phyloP scores from a whole-genome alignment of 2,113 vertebrate genomes.

The Uria aalge region DNA sequence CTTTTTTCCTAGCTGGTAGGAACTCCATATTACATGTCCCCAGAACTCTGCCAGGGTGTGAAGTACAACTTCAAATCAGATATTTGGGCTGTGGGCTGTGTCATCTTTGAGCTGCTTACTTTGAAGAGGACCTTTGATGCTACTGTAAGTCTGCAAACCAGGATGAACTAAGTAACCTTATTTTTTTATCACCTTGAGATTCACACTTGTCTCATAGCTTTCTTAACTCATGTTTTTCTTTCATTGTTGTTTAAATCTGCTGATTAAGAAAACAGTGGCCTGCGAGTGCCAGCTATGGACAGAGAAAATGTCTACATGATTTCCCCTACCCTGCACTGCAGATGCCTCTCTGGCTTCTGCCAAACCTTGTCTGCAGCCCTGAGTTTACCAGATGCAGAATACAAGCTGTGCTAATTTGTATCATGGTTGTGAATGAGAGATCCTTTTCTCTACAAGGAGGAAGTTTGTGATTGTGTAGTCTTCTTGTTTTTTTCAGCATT shows the following conservation, averaged over 20 bases:
- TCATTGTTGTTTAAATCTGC: neutral
- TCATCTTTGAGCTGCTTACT: conserved; percentile 92
- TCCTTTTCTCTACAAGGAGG: neutral
- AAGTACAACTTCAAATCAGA: conserved; percentile 99
- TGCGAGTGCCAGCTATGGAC: neutral
- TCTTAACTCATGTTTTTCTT: neutral
- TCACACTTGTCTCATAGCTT: neutral
- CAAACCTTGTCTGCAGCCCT: neutral
- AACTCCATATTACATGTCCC: conserved; percentile 99
- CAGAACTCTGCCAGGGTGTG: conserved; percentile 94
- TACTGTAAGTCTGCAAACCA: conserved; percentile 80
- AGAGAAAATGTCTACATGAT: neutral
- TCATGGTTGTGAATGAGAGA: neutral
- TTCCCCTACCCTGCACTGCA: neutral
- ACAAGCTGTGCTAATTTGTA: neutral
- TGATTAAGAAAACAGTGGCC: neutral
- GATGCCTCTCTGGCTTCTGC: neutral
- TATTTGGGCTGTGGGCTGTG: conserved; percentile 98
- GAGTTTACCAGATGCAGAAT: neutral
- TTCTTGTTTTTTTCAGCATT: neutral
- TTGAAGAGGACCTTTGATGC: conserved; percentile 97
- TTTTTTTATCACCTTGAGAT: neutral
- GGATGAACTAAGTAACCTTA: neutral
- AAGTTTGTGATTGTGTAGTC: neutral
- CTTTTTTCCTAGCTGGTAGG: conserved; percentile 87